Evolutionary conservation across 2,113 vertebrate genomes (phyloP), one percentile per base, ranked within the genome.

Genomic region (Pristiophorus japonicus): DNA sequence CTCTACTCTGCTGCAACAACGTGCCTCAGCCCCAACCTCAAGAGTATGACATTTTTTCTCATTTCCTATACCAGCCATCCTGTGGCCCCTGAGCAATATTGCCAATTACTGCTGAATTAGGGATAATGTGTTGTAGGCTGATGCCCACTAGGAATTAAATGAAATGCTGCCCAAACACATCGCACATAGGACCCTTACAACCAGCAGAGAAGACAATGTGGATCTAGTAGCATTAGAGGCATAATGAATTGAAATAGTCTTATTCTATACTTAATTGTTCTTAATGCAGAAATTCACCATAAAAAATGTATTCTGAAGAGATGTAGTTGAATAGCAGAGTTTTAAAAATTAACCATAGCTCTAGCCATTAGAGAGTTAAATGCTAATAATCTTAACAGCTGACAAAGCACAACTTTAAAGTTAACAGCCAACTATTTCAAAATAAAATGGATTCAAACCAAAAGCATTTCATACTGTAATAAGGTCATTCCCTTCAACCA

Each of bases 401-500:
- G 16, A 34, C 14, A 63, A 85, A 47, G 3, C 42, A 7, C n/a
- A n/a, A n/a, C n/a, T n/a, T n/a, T 65, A 38, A 94, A 30, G 45
- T 73, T 45, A 34, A 92, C 59, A 22, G 34, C 5, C 7, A 63
- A 63, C 38, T 81, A 45, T 81, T 42, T 42, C 16, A 45, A 81
- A 81, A 20, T 81, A 38, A 66, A 93, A 93, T 6, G 27, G 73
- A 59, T 59, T 4, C 16, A 94, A 94, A 73, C 6, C 66, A 65
- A 73, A 95, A 95, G 24, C 65, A 65, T 66, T 85, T 98, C 99
- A 97, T 98, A 99, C 99, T 99, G 99, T 96, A 99, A 96, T 24
- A 98, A 98, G 94, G 99, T 98, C 99, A 99, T 99, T 96, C 99
- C 99, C 98, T 99, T 99, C 95, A 99, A 98, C 99, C 99, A 99